Evolutionary conservation across 2,888 invertebrate genomes (phyloP), one percentile per base, ranked within the genome.

Genomic region (Megamerina dolium): DNA sequence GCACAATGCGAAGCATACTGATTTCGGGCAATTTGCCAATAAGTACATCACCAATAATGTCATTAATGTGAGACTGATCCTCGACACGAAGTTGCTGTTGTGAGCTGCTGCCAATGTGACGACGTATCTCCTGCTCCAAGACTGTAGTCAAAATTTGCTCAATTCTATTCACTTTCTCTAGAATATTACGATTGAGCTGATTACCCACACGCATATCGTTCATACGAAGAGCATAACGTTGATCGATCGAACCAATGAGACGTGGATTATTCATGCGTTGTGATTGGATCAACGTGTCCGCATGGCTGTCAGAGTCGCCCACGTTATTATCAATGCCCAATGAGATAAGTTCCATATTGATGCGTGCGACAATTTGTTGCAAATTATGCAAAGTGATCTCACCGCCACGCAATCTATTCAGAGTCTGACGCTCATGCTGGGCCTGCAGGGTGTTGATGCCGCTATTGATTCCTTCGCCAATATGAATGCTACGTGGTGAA

Each of bases 331-430:
- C 76, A 32, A 82, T 72, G 40, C 78, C 79, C 58, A 82, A 78
- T 6, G 82, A 77, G 26, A 85, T 70, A 60, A 84, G 80, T 63
- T 87, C 85, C 69, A 85, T 74, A 60, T 85, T 82, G 61, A 85
- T 84, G 74, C 81, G 80, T 36, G 83, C 77, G 51, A 84, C 53
- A 9, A 85, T 59, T 65, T 85, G 83, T 59, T 83, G 83, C 56
- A 83, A 77, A 43, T 77, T 64, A 59, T 76, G 81, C 70, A 82
- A 79, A 59, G 77, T 76, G 38, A 75, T 64, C 67, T 81, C 81
- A 37, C 82, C 82, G 49, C 79, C 77, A 33, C 72, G 71, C 52
- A 77, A 75, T 50, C 75, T 73, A 9, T 64, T 55, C 16, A 75
- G 34, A 30, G 54, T 59, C 13, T 48, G 29, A 20, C 43, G n/a